Evolutionary conservation across 2,113 vertebrate genomes (phyloP), one percentile per base, ranked within the genome.

Genomic region (Engystomops pustulosus): DNA sequence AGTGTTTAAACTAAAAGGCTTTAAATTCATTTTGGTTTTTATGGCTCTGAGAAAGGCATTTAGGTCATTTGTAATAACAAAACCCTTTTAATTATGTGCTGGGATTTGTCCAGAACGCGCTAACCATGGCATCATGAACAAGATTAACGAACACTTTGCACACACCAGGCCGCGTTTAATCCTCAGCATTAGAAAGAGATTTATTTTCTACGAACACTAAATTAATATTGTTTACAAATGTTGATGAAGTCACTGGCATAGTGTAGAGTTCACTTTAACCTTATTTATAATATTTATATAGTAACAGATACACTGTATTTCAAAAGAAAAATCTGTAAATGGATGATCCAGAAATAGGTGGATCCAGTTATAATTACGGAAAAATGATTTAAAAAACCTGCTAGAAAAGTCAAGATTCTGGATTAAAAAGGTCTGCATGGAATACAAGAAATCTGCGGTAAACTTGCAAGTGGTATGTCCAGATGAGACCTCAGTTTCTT

Each of bases 131-230:
- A 51, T 55, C 32, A 20, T 32, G 49, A 55, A 55, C 15, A 38
- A 76, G 45, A 51, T 76, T 51, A 70, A 38, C 30, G 34, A 74
- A 25, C 44, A 74, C 47, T 74, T 72, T 74, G 25, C 71, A 49
- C 44, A 74, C 23, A 27, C 45, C 71, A 74, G 47, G 6, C 45
- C 47, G 8, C 20, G 45, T 34, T n/a, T 76, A 76, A 76, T 76
- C 72, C 72, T 51, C 18, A 0, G 47, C 17, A 53, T 53, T 76
- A 34, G 12, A 76, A 51, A 76, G 47, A 49, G 72, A 76, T 76
- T 76, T 76, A 51, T 51, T 76, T 76, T 36, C 47, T 76, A 30
- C 20, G 45, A 76, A 53, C 17, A 20, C 8, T 32, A 76, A 76
- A 51, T 53, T 76, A 49, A 47, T 20, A 18, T 45, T 20, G 17